phyloP scores from a whole-genome alignment of 2,797 vertebrate genomes.

The Pangasius mekongensis region DNA sequence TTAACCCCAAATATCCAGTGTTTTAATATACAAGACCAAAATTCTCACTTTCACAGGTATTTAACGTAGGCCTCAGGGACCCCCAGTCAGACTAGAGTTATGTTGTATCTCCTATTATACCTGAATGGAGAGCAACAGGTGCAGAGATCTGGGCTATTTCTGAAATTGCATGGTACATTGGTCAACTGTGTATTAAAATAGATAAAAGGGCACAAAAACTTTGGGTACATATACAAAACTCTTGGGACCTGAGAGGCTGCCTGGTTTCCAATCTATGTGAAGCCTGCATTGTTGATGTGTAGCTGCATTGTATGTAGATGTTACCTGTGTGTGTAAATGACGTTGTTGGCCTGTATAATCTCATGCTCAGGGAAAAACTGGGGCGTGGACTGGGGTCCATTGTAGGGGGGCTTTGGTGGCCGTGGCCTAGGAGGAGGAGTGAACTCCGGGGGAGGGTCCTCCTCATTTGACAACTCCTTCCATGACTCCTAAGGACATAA shows the following conservation, averaged over 20 bases:
- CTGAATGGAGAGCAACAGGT: neutral
- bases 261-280: neutral
- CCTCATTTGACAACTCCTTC: constrained; percentile 94
- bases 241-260: neutral
- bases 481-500: constrained; percentile 83
- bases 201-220: neutral
- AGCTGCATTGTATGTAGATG: neutral
- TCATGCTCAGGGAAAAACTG: constrained; percentile 68
- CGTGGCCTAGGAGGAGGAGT: constrained; percentile 87
- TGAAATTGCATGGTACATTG: neutral
- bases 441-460: constrained; percentile 89
- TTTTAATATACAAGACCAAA: neutral
- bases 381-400: constrained; percentile 65
- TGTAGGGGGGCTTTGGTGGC: constrained; percentile 80
- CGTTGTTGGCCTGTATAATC: constrained; percentile 64
- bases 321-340: constrained; percentile 68
- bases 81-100: neutral
- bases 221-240: neutral
- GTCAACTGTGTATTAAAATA: neutral
- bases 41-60: neutral
- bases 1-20: no score
- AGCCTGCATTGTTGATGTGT: neutral
- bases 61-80: no score
- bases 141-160: neutral
- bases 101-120: neutral